Conservation (phyloP, 2,888 invertebrate genomes). For the Xanthia togata region DNA sequence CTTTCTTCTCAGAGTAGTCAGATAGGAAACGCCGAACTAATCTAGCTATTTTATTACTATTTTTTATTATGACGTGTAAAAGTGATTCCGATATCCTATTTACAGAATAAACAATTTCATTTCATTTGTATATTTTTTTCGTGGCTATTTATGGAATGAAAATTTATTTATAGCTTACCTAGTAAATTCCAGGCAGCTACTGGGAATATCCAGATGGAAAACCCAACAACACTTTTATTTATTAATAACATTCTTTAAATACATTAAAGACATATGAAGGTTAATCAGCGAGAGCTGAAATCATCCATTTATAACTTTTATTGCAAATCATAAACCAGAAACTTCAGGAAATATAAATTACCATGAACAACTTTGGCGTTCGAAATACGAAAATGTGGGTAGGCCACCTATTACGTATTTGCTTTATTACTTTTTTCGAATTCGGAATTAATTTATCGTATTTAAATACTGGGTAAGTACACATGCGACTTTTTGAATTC, state of each 20-base stretch:
- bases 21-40: too few relatives aligned
- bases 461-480: neutral
- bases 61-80: too few relatives aligned
- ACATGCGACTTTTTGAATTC: neutral
- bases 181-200: neutral
- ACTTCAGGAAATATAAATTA: constrained; percentile 26
- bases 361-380: constrained; percentile 37
- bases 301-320: constrained; percentile 32
- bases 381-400: constrained; percentile 4
- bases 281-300: constrained; percentile 34
- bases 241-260: constrained; percentile 11
- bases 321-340: constrained; percentile 20
- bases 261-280: constrained; percentile 14
- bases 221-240: neutral
- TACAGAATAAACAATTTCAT: too few relatives aligned
- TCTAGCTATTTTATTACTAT: too few relatives aligned
- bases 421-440: neutral
- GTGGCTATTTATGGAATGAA: neutral
- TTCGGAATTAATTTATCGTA: neutral
- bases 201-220: neutral
- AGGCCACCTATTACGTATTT: constrained; percentile 1
- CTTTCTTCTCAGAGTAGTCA: too few relatives aligned
- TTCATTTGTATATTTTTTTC: neutral
- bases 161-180: neutral
- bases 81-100: too few relatives aligned